Conservation (phyloP, 2,113 vertebrate species). For the Raja brachyura region DNA sequence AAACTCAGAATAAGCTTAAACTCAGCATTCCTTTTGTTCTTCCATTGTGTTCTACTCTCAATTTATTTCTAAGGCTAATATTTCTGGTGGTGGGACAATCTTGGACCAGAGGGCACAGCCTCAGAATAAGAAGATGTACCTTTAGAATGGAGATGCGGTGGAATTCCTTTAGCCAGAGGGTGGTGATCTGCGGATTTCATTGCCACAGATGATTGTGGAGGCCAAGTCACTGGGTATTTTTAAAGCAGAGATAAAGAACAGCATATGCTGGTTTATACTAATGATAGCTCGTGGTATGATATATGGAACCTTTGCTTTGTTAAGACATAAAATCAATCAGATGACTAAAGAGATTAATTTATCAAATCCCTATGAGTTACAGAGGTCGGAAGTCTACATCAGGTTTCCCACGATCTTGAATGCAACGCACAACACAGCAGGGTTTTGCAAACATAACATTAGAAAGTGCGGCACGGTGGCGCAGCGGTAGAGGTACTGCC, state of each 20-base stretch:
- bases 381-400: background rate
- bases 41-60: background rate
- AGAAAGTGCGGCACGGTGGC: background rate
- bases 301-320: background rate
- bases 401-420: background rate
- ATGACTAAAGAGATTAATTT: background rate
- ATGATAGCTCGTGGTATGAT: background rate
- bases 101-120: no score
- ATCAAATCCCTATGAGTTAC: background rate
- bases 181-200: no score
- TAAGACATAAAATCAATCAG: constrained; percentile 27
- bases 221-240: no score
- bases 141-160: no score
- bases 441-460: background rate
- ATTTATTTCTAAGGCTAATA: background rate
- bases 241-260: no score
- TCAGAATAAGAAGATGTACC: no score
- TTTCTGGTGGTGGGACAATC: no score
- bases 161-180: no score
- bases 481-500: no score
- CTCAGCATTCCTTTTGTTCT: background rate
- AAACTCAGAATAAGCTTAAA: background rate
- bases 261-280: no score
- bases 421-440: background rate
- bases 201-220: no score